Evolutionary conservation across 2,113 vertebrate genomes (phyloP).

Genomic region (Scortum barcoo): DNA sequence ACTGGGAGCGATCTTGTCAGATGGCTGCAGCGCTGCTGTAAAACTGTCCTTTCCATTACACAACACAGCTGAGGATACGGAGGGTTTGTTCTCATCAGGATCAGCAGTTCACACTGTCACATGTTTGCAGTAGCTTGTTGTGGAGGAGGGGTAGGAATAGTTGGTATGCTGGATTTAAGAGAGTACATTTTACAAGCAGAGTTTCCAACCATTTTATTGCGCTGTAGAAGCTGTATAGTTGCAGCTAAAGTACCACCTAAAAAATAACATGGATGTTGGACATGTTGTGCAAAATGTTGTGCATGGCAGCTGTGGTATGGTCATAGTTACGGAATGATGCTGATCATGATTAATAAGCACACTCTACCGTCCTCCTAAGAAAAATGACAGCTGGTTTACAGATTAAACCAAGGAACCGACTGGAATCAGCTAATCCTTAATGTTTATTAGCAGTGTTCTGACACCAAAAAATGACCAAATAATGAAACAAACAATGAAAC

Average conservation of each 20-base stretch:
- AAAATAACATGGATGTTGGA: background rate
- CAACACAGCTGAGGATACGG: background rate
- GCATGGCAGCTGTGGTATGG: background rate
- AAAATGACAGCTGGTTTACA: no score
- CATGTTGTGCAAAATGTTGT: background rate
- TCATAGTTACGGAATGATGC: no score
- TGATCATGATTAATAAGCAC: no score
- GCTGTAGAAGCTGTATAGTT: background rate
- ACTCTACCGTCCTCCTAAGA: no score
- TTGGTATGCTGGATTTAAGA: background rate
- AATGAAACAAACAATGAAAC: background rate
- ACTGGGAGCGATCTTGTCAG: slow-evolving; percentile 30
- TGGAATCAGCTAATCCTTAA: no score
- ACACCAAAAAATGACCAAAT: no score
- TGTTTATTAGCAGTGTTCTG: no score
- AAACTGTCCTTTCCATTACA: slow-evolving; percentile 57
- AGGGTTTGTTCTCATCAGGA: slow-evolving; percentile 21
- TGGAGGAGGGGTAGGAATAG: background rate
- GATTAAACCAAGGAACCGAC: no score
- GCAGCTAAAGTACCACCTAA: background rate
- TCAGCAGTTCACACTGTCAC: background rate
- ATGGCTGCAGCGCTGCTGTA: slow-evolving; percentile 24
- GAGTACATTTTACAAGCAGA: background rate
- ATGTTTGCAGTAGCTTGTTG: background rate
- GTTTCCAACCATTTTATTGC: background rate